Base-by-base conservation (phyloP, 1,140 invertebrate species). In the Saxidomus purpurata region DNA sequence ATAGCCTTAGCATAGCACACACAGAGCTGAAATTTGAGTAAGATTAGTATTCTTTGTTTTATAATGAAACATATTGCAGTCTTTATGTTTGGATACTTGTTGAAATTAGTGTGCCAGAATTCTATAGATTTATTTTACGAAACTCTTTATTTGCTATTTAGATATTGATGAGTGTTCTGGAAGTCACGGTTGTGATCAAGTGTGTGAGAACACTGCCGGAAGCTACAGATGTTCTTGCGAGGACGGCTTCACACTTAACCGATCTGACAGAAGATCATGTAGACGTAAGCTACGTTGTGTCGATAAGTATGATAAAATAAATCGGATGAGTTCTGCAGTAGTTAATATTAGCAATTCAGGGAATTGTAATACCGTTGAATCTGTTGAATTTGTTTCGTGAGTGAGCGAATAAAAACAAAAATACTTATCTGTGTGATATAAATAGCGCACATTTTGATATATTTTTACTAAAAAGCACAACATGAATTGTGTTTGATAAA, bases 91-190 rank as follows among this genome's bases (percentile, higher is more conserved):
- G 31, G 38, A 40, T 49, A 40, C 38, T 40, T 79, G 76, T 40
- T 40, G 34, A n/a, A n/a, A n/a, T n/a, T n/a, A n/a, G 34, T 36
- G n/a, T 52, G 79, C 43, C 19, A 36, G 15, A 0, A 55, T 36
- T 17, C 34, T 25, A 11, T n/a, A 61, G 36, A 80, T 43, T 47
- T 43, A 59, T n/a, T 28, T n/a, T 19, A 43, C 25, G 15, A 59
- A 28, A 31, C 49, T 22, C n/a, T 25, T 19, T 52, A 28, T 40
- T 84, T 52, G 40, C 38, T 31, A 34, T 28, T 55, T 36, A 85
- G 83, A 85, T 85, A 85, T 85, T 31, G 49, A 85, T 55, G 83
- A 85, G 47, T 85, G 83, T 52, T 4, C n/a, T 1, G 67, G 67
- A 28, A 38, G 11, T n/a, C 22, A 61, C 19, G 80, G 34, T 19